These are phyloP conservation scores for Hydra vulgaris DNA, from an alignment of 30 jellyfish, hydroid and myxozoan species.

Conservation along the genomic window DNA sequence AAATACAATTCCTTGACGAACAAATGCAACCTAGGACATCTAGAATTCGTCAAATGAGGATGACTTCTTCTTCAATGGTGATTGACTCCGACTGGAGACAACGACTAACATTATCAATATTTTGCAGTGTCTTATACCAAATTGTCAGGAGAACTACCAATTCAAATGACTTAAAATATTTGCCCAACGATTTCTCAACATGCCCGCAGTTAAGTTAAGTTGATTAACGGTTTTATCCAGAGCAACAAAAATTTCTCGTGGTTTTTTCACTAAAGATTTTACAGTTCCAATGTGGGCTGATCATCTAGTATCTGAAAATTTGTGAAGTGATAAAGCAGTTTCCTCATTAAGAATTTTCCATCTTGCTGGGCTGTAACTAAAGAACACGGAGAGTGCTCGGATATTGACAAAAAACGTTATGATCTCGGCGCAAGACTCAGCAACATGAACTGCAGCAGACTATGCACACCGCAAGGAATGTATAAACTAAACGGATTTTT, in stretches of 20 bases:
- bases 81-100: background rate
- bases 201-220: background rate
- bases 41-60: background rate
- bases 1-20: background rate
- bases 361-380: background rate
- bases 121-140: background rate
- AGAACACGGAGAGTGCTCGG: background rate
- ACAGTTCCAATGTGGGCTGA: background rate
- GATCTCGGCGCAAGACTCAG: background rate
- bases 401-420: background rate
- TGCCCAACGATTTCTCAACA: background rate
- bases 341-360: background rate
- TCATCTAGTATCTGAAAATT: background rate
- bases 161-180: background rate
- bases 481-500: background rate
- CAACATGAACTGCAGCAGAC: background rate
- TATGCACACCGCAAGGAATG: background rate
- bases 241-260: background rate
- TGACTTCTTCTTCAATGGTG: background rate
- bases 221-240: background rate
- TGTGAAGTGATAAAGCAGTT: background rate
- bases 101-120: background rate
- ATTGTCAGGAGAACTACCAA: background rate
- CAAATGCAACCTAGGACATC: background rate
- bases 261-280: background rate